These are phyloP conservation scores for Aptenodytes forsteri DNA, from an alignment of 2,113 vertebrate genomes.

Conservation along the genomic window DNA sequence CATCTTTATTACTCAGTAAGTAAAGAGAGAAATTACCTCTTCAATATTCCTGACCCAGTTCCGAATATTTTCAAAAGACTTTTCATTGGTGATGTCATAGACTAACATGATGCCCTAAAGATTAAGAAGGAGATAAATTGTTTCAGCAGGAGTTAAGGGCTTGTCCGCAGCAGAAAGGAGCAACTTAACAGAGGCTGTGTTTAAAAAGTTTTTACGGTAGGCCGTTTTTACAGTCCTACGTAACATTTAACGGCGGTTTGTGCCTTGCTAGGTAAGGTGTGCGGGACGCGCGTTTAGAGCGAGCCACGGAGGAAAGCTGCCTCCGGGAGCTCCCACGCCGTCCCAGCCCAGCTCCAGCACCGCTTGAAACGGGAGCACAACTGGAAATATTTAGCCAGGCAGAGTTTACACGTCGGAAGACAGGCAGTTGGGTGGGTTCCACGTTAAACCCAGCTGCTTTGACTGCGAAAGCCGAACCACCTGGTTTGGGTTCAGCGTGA, in stretches of 20 bases:
- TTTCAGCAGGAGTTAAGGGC: neutral
- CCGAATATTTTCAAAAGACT: constrained; percentile 96
- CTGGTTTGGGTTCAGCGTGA: rapidly evolving
- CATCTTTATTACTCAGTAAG: neutral
- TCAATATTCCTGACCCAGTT: constrained; percentile 98
- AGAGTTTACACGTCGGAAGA: rapidly evolving
- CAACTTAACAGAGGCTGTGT: neutral
- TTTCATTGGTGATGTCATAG: constrained; percentile 97
- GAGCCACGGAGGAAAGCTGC: rapidly evolving
- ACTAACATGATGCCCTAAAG: constrained; percentile 94
- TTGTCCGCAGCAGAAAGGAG: rapidly evolving
- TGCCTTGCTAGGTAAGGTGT: rapidly evolving
- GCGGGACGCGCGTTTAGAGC: rapidly evolving
- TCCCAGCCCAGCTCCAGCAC: neutral
- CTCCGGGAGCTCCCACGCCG: rapidly evolving
- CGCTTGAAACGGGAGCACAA: rapidly evolving
- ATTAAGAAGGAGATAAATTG: neutral
- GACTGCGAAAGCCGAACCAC: rapidly evolving
- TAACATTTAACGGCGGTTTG: rapidly evolving
- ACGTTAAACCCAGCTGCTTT: rapidly evolving
- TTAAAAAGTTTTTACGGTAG: neutral
- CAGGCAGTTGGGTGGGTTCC: rapidly evolving
- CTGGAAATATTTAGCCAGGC: rapidly evolving
- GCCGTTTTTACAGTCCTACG: too few relatives aligned
- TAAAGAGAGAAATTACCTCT: constrained; percentile 75